A percentile compares a stretch with the other conserved stretches of the same genome.
Conservation (phyloP, 2,113 vertebrate species). For the Lutjanus erythropterus region DNA sequence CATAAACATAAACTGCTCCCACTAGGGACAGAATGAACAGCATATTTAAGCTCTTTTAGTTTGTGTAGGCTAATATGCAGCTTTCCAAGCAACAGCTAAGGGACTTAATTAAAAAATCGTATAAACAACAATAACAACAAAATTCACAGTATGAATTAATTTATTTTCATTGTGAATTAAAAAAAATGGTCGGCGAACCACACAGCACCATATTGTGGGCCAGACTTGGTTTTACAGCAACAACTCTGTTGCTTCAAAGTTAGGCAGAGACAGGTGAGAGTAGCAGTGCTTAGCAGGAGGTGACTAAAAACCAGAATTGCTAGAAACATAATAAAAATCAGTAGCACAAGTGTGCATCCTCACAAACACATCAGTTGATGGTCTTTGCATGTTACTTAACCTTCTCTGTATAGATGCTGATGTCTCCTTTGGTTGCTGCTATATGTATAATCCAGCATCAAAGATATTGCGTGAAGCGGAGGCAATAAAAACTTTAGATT, state of each 20-base stretch:
- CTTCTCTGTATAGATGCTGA: constrained; percentile 22
- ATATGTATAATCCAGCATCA: constrained; percentile 20
- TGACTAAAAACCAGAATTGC: constrained; percentile 2
- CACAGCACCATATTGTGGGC: too few relatives aligned
- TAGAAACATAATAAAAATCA: constrained; percentile 2
- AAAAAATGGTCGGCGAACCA: too few relatives aligned
- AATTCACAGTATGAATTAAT: too few relatives aligned
- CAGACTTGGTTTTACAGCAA: not conserved
- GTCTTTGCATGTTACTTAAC: constrained; percentile 30
- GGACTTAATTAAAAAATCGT: too few relatives aligned
- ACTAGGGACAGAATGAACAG: too few relatives aligned
- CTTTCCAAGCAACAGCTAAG: too few relatives aligned
- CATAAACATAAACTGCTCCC: too few relatives aligned
- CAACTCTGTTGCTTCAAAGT: not conserved
- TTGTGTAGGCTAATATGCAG: too few relatives aligned
- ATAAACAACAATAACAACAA: too few relatives aligned
- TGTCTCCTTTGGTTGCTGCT: constrained; percentile 5
- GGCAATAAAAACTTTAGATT: constrained; percentile 33
- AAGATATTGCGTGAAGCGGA: not conserved
- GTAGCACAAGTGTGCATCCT: constrained; percentile 10
- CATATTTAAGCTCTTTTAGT: too few relatives aligned
- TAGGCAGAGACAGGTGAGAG: not conserved
- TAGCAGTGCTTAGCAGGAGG: not conserved
- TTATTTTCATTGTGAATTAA: too few relatives aligned
- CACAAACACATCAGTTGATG: constrained; percentile 8